These are phyloP conservation scores for Chroicocephalus ridibundus DNA, from an alignment of 2,113 vertebrate genomes.

Conservation along the genomic window DNA sequence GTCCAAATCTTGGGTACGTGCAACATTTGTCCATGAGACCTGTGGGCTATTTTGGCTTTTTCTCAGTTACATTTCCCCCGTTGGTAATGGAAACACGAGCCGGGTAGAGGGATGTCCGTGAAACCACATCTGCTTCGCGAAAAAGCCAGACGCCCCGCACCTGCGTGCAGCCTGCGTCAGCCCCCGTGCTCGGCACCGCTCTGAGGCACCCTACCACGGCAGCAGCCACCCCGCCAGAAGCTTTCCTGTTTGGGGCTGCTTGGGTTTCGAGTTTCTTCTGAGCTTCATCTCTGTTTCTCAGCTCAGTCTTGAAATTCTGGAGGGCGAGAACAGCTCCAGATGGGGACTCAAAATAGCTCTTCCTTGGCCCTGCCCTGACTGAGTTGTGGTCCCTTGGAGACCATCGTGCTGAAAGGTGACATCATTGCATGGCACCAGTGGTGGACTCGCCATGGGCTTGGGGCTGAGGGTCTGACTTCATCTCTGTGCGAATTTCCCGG, in stretches of 20 bases:
- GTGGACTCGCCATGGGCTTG: background rate
- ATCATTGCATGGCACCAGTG: background rate
- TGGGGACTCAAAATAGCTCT: background rate
- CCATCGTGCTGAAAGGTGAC: background rate
- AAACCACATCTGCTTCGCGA: conserved; percentile 16
- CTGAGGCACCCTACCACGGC: background rate
- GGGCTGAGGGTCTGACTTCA: conserved; percentile 19
- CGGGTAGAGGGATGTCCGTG: background rate
- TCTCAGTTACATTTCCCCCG: background rate
- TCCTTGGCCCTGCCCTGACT: background rate
- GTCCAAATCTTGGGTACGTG: background rate
- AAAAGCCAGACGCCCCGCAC: background rate
- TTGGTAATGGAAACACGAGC: conserved; percentile 8
- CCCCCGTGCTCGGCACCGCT: background rate
- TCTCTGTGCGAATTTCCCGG: background rate
- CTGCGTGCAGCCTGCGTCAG: background rate
- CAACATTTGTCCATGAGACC: background rate
- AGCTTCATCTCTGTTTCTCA: background rate
- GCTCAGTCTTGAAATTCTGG: background rate
- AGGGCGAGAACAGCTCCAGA: background rate
- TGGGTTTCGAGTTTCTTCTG: background rate
- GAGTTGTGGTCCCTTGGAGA: background rate
- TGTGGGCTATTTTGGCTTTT: background rate
- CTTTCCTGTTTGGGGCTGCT: background rate
- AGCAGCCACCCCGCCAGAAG: background rate